phyloP scores from a whole-genome alignment of 2,113 vertebrate genomes.

The Amphilophus citrinellus region DNA sequence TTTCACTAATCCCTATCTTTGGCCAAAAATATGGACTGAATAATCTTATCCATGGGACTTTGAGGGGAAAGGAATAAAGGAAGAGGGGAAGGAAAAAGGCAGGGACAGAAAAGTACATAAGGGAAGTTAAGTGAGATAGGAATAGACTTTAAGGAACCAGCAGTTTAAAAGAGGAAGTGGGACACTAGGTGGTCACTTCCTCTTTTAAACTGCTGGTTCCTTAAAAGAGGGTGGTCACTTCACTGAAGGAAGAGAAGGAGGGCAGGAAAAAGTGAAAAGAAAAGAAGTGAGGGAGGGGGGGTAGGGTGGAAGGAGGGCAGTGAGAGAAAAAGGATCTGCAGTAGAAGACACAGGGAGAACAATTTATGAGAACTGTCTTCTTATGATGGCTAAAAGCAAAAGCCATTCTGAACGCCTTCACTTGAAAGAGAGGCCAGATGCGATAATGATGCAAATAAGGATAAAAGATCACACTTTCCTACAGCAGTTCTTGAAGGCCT shows the following conservation, averaged over 20 bases:
- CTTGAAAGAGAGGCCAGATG: slow-evolving; percentile 8
- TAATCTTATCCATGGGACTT: slow-evolving; percentile 38
- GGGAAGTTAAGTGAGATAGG: slow-evolving; percentile 18
- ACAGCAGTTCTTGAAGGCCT: slow-evolving; percentile 8
- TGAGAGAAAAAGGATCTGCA: background rate
- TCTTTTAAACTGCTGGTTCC: no score
- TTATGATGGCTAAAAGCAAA: slow-evolving; percentile 9
- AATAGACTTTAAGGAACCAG: slow-evolving; percentile 36
- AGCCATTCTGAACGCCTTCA: background rate
- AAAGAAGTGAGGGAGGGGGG: background rate
- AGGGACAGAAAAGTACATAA: slow-evolving; percentile 4
- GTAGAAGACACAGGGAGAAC: background rate
- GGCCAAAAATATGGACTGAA: slow-evolving; percentile 51
- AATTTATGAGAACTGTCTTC: background rate
- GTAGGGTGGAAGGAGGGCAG: slow-evolving; percentile 3
- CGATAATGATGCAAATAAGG: slow-evolving; percentile 6
- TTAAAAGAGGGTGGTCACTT: slow-evolving; percentile 33
- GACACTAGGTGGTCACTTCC: slow-evolving; percentile 47
- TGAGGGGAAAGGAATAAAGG: slow-evolving; percentile 21
- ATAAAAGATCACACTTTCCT: slow-evolving; percentile 6
- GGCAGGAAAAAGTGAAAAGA: slow-evolving; percentile 34
- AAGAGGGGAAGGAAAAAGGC: background rate
- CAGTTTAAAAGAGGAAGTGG: slow-evolving; percentile 5
- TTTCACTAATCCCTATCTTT: slow-evolving; percentile 43
- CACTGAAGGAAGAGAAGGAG: slow-evolving; percentile 26